Evolutionary conservation across 92 coral and sea anemone species (phyloP), one percentile per base, ranked within the genome.

Genomic region (Zoanthus sansibaricus): DNA sequence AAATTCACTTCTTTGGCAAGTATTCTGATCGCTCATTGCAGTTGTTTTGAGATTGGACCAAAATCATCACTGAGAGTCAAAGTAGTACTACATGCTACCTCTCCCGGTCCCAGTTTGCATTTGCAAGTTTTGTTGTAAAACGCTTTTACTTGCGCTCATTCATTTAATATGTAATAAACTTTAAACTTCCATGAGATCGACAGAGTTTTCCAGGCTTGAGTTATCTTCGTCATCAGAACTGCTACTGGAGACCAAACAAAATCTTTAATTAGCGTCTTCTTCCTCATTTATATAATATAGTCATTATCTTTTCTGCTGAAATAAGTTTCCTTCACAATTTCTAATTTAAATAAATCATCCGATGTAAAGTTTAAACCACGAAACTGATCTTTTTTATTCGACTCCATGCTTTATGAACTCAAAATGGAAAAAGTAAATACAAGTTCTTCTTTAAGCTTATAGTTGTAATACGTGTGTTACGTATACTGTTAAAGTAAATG

Each of bases 311-410:
- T 83, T 49, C 52, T 83, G 55, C 75, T 83, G 68, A 83, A 48
- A 31, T 83, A 83, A 25, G 59, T 70, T 71, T 83, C 87, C 54
- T 83, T 33, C 15, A 83, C 71, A 25, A 66, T 83, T 75, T 86
- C 61, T 75, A 72, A 72, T 72, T 25, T 54, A 73, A n/a, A 48
- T 71, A 73, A 72, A 51, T 84, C 70, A 25, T 25, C 25, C 25
- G 25, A 25, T 25, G 25, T 25, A 25, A 25, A 25, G 25, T 25
- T 25, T 25, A 25, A 25, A 25, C 25, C 25, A 25, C 25, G 25
- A 25, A 25, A 25, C 25, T 25, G 25, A 25, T 25, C 83, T 46
- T 9, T 78, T 78, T 33, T 47, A 16, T 30, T 49, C 54, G 17
- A 71, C 78, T 47, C 87, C 87, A 83, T 83, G 62, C 62, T 56